Conservation (phyloP, 2,888 invertebrate species). For the Cyrtodaria siliqua region DNA sequence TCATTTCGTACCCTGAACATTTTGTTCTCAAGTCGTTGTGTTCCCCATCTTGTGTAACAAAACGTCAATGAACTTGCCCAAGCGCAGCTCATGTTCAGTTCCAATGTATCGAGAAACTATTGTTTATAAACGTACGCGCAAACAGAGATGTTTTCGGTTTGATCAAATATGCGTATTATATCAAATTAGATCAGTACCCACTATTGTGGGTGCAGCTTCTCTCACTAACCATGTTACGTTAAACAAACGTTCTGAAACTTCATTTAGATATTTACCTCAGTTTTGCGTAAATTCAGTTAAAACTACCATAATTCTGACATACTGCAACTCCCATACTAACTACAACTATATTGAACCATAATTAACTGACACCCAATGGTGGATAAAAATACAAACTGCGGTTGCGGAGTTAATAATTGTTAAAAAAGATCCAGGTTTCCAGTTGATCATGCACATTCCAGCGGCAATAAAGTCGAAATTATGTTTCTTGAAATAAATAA, state of each 20-base stretch:
- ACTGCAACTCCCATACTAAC: conserved; percentile 2
- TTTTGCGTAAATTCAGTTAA: conserved; percentile 39
- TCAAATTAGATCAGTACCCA: too few relatives aligned
- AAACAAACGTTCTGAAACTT: conserved; percentile 5
- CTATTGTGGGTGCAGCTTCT: too few relatives aligned
- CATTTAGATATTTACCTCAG: conserved; percentile 24
- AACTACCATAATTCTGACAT: conserved; percentile 30
- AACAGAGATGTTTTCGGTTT: neutral
- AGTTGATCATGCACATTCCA: too few relatives aligned
- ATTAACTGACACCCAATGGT: neutral
- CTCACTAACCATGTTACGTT: neutral
- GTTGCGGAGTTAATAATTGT: neutral
- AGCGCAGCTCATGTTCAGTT: too few relatives aligned
- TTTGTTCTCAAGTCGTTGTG: too few relatives aligned
- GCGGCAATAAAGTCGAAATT: too few relatives aligned
- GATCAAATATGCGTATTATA: neutral
- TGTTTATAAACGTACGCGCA: too few relatives aligned
- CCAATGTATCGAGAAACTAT: too few relatives aligned
- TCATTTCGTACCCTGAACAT: too few relatives aligned
- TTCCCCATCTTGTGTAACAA: too few relatives aligned
- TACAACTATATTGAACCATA: neutral
- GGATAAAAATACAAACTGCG: conserved; percentile 4
- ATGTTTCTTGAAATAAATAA: too few relatives aligned
- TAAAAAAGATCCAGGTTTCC: neutral
- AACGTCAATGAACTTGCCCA: too few relatives aligned